These are phyloP conservation scores for Sylvia atricapilla DNA, from an alignment of 2,113 vertebrate genomes.

Conservation along the genomic window DNA sequence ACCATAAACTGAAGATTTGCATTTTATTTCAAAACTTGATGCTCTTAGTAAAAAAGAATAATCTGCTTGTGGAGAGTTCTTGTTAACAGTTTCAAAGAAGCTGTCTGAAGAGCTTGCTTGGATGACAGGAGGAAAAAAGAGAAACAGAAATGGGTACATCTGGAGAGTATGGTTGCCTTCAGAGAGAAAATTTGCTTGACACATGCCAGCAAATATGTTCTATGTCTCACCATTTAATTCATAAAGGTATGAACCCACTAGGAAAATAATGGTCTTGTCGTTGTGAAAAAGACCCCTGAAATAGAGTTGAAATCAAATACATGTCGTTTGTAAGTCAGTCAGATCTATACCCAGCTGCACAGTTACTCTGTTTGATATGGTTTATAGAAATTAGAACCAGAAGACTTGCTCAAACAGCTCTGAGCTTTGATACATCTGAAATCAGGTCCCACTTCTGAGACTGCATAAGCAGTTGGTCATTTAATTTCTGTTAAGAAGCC, in stretches of 20 bases:
- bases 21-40: background rate
- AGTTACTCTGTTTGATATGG: background rate
- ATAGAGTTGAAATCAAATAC: background rate
- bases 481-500: background rate
- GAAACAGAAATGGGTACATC: background rate
- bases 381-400: background rate
- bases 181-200: background rate
- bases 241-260: background rate
- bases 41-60: background rate
- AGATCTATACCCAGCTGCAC: background rate
- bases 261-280: background rate
- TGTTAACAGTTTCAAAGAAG: background rate
- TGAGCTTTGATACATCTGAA: background rate
- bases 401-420: background rate
- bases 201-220: background rate
- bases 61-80: background rate
- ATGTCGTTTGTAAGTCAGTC: background rate
- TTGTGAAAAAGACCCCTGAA: background rate
- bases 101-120: background rate
- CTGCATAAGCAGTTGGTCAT: background rate
- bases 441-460: background rate
- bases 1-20: background rate
- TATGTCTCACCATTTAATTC: background rate
- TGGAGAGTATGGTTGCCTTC: background rate
- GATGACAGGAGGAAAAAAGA: background rate